These are phyloP conservation scores for Amblyjoppa proteus DNA, from an alignment of 2,888 invertebrate genomes.

Conservation along the genomic window DNA sequence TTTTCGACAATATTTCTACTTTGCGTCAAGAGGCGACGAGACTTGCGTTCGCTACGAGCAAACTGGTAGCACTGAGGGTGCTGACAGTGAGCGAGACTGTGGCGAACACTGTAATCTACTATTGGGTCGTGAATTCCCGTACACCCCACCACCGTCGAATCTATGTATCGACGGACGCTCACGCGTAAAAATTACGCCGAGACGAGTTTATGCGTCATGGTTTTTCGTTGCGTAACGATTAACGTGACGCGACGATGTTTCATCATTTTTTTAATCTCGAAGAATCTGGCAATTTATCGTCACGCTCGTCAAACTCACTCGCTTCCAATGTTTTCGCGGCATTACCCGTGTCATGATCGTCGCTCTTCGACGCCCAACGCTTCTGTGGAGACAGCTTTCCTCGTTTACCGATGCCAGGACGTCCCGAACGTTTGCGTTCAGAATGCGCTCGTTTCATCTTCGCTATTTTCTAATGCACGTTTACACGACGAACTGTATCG, in stretches of 20 bases:
- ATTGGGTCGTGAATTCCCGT: conserved; percentile 43
- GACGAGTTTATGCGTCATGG: conserved; percentile 45
- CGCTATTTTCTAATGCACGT: neutral
- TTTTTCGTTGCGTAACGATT: conserved; percentile 22
- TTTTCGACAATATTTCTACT: neutral
- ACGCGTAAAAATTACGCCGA: neutral
- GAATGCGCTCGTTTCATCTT: neutral
- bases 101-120: conserved; percentile 64
- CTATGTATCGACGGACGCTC: neutral
- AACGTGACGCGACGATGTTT: conserved; percentile 8
- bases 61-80: conserved; percentile 55
- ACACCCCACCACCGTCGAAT: conserved; percentile 3
- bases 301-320: neutral
- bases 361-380: neutral
- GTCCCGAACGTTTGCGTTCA: neutral
- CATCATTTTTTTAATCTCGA: neutral
- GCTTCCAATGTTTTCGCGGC: neutral
- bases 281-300: neutral
- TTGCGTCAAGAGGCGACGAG: neutral
- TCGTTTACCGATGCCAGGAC: neutral
- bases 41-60: conserved; percentile 43
- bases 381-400: neutral
- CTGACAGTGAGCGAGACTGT: conserved; percentile 10
- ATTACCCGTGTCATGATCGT: neutral
- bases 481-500: neutral